These are phyloP conservation scores for Laterallus jamaicensis DNA, from an alignment of 2,113 vertebrate genomes.

Conservation along the genomic window DNA sequence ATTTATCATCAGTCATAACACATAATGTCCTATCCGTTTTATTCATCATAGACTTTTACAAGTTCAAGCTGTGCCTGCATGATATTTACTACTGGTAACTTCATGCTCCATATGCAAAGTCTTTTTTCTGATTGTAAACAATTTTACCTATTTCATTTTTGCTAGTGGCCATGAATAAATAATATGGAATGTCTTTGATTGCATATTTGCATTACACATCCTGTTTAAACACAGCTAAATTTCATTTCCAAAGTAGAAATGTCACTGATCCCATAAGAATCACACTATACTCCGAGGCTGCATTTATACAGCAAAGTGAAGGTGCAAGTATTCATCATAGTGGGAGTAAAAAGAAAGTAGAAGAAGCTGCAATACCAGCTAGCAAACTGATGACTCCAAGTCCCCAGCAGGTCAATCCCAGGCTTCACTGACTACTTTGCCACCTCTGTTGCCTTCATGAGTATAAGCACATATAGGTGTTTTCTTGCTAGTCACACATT, in stretches of 20 bases:
- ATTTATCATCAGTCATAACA: conserved; percentile 28
- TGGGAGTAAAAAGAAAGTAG: neutral
- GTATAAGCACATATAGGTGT: neutral
- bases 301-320: neutral
- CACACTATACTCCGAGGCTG: neutral
- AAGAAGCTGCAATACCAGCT: neutral
- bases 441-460: neutral
- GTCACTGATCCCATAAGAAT: fast-evolving
- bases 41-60: conserved; percentile 29
- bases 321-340: neutral
- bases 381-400: neutral
- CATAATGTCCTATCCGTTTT: neutral
- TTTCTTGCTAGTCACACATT: neutral
- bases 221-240: neutral
- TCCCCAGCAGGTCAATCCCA: neutral
- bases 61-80: neutral
- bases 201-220: neutral
- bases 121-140: neutral
- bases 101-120: neutral
- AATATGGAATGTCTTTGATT: neutral
- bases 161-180: neutral
- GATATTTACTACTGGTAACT: neutral
- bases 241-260: neutral
- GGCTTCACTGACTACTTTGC: neutral
- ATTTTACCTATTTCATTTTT: neutral